phyloP scores from a whole-genome alignment of 2,113 vertebrate species.

The Myotis lucifugus region DNA sequence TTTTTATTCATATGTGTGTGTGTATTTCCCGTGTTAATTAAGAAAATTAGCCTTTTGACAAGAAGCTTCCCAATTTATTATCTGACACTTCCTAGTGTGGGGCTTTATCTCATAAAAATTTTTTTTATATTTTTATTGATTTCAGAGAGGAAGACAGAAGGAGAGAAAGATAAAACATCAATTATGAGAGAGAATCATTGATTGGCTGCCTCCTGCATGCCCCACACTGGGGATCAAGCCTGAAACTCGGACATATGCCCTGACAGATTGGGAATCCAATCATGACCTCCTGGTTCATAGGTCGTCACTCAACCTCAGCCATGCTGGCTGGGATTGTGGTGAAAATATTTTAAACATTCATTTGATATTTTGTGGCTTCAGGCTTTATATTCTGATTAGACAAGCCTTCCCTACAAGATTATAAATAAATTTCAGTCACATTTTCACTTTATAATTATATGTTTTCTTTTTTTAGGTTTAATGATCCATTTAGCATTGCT shows the following conservation, averaged over 20 bases:
- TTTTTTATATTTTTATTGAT: too few relatives aligned
- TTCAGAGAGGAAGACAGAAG: too few relatives aligned
- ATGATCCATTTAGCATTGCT: background rate
- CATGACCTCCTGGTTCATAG: too few relatives aligned
- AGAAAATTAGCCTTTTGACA: slow-evolving; percentile 3
- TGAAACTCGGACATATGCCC: too few relatives aligned
- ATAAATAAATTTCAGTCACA: background rate
- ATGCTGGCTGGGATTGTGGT: too few relatives aligned
- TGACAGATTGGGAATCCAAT: too few relatives aligned
- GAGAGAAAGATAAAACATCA: too few relatives aligned
- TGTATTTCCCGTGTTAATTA: background rate
- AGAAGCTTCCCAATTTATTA: background rate
- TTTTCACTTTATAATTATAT: background rate
- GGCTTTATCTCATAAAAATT: background rate
- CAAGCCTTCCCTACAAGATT: background rate
- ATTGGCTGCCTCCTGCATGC: too few relatives aligned
- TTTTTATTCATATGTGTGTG: background rate
- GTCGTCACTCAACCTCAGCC: too few relatives aligned
- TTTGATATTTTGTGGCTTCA: background rate
- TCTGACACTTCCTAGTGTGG: background rate
- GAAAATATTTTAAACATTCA: background rate
- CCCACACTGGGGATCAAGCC: too few relatives aligned
- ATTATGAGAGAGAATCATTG: too few relatives aligned
- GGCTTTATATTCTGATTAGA: background rate
- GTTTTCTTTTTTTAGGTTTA: background rate